A percentile compares a stretch with the other conserved stretches of the same genome.
Evolutionary conservation across 2,888 invertebrate genomes (phyloP).

Genomic region (Hedya salicella): DNA sequence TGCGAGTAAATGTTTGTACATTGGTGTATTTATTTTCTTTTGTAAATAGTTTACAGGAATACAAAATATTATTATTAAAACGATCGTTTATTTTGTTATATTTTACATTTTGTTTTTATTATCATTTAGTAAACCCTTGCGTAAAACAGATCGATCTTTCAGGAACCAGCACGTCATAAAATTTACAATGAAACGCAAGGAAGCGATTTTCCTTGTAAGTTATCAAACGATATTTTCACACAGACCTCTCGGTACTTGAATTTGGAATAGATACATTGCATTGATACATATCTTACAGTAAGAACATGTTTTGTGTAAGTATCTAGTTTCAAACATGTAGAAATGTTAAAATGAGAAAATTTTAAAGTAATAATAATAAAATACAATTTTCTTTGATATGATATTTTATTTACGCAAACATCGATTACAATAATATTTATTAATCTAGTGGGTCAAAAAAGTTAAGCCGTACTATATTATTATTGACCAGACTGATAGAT

Average conservation of each 20-base stretch:
- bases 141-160: neutral
- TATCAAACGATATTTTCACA: too few species aligned
- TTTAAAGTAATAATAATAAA: neutral
- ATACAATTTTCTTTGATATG: conserved; percentile 2
- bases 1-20: conserved; percentile 63
- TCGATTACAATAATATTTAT: neutral
- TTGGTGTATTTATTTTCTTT: conserved; percentile 73
- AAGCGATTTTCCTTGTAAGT: too few species aligned
- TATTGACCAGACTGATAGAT: too few species aligned
- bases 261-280: too few species aligned
- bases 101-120: too few species aligned
- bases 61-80: conserved; percentile 47
- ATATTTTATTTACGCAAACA: conserved; percentile 7
- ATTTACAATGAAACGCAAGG: neutral
- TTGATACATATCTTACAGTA: too few species aligned
- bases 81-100: neutral
- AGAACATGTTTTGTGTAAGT: too few species aligned
- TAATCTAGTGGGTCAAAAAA: neutral
- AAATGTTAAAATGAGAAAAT: too few species aligned
- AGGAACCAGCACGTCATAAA: too few species aligned
- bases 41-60: conserved; percentile 76
- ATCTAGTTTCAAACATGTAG: too few species aligned
- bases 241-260: too few species aligned
- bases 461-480: too few species aligned
- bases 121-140: neutral